Evolutionary conservation across 2,113 vertebrate species (phyloP).

Genomic region (Rhinogobius similis): DNA sequence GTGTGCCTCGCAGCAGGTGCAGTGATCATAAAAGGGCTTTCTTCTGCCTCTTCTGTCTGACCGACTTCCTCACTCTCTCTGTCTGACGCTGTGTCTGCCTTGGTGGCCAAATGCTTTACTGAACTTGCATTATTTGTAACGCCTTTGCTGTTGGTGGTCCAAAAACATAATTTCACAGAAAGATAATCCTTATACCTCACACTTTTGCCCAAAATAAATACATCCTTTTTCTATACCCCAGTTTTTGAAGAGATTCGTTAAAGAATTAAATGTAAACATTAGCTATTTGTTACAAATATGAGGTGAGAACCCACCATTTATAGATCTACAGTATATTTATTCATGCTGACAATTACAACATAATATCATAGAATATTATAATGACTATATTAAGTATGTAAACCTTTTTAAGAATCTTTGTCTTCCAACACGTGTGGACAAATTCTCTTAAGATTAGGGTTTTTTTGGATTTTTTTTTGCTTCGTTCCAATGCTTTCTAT

Average conservation of each 20-base stretch:
- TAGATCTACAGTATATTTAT: constrained; percentile 61
- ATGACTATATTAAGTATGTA: constrained; percentile 72
- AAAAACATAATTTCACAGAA: constrained; percentile 26
- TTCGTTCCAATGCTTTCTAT: constrained; percentile 71
- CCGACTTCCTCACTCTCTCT: constrained; percentile 58
- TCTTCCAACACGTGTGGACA: constrained; percentile 77
- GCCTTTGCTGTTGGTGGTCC: constrained; percentile 51
- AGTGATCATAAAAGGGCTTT: constrained; percentile 74
- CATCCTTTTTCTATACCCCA: constrained; percentile 25
- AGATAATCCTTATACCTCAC: constrained; percentile 61
- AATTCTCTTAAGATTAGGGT: constrained; percentile 59
- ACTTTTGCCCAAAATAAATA: constrained; percentile 23
- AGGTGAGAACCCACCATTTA: constrained; percentile 52
- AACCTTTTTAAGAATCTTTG: constrained; percentile 73
- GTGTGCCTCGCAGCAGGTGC: constrained; percentile 59
- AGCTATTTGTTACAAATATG: constrained; percentile 48
- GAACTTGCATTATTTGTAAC: constrained; percentile 45
- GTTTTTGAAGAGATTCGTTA: constrained; percentile 30
- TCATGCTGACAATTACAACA: constrained; percentile 55
- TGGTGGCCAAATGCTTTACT: constrained; percentile 46
- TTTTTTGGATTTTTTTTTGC: constrained; percentile 44
- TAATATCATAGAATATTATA: constrained; percentile 64
- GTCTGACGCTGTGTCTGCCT: constrained; percentile 54
- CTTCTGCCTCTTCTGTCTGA: constrained; percentile 63
- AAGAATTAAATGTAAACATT: constrained; percentile 39